Percentiles rank a stretch among this genome's conserved stretches.
These are phyloP conservation scores for Crepidodera aurea DNA, from an alignment of 2,888 invertebrate genomes.

Conservation along the genomic window DNA sequence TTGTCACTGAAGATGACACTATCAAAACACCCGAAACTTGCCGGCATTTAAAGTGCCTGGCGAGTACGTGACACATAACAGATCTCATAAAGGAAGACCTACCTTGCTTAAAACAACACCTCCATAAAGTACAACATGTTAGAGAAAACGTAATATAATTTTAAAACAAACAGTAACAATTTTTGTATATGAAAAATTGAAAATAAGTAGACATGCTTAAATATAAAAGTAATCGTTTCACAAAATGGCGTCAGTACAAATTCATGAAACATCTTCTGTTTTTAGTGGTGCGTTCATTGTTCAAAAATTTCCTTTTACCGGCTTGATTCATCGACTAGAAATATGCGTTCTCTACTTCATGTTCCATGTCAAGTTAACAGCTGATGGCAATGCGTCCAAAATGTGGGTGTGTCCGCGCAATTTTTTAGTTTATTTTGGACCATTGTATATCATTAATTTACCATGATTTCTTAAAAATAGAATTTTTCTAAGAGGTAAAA, in stretches of 20 bases:
- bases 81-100: background rate
- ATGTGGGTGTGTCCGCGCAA: too few relatives aligned
- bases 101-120: background rate
- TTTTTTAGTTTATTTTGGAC: too few relatives aligned
- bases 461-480: too few relatives aligned
- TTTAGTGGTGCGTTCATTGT: background rate
- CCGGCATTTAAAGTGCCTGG: background rate
- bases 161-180: background rate
- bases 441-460: too few relatives aligned
- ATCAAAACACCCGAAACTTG: background rate
- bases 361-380: background rate
- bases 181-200: background rate
- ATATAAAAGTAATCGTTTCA: conserved; percentile 1
- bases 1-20: background rate
- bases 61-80: background rate
- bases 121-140: background rate
- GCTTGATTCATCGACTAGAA: background rate
- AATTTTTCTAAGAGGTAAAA: too few relatives aligned
- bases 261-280: conserved; percentile 1
- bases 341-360: background rate
- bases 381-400: background rate
- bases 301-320: background rate
- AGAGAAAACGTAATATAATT: background rate
- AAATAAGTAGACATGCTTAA: background rate
- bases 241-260: conserved; percentile 12